Conservation (phyloP, 1,140 invertebrate genomes). For the Trichoplusia ni region DNA sequence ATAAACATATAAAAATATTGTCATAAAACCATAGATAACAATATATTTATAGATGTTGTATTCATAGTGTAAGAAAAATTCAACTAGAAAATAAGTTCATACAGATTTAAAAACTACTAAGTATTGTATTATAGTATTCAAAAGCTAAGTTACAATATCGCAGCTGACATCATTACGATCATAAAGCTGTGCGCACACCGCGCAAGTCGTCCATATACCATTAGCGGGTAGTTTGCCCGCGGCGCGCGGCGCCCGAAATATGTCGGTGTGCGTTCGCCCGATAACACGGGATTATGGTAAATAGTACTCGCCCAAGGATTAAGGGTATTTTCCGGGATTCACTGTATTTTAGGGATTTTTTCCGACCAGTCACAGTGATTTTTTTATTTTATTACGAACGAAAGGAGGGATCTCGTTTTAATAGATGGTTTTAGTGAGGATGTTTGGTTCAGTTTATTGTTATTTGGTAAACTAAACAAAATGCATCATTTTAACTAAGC, state of each 20-base stretch:
- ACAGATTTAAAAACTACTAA: too few relatives aligned
- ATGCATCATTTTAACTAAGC: too few relatives aligned
- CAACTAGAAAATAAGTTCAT: too few relatives aligned
- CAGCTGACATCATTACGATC: neutral
- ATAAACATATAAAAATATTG: too few relatives aligned
- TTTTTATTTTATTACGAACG: neutral
- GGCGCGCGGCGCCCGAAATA: conserved; percentile 38
- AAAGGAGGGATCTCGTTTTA: neutral
- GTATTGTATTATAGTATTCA: too few relatives aligned
- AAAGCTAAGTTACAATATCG: too few relatives aligned
- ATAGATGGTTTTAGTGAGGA: neutral
- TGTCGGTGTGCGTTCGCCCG: conserved; percentile 38
- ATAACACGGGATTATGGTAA: conserved; percentile 53
- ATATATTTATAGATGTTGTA: too few relatives aligned
- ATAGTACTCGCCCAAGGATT: conserved; percentile 35
- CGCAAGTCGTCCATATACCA: conserved; percentile 8
- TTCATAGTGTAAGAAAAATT: too few relatives aligned
- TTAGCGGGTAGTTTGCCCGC: neutral
- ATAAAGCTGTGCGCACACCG: conserved; percentile 1
- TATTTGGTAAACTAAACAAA: too few relatives aligned
- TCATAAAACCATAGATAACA: too few relatives aligned
- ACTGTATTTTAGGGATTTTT: conserved; percentile 26
- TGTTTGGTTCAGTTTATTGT: too few relatives aligned
- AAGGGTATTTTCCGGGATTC: conserved; percentile 32
- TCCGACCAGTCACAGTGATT: neutral